Evolutionary conservation across 2,113 vertebrate genomes (phyloP), one percentile per base, ranked within the genome.

Genomic region (Dolichotis patagonum): DNA sequence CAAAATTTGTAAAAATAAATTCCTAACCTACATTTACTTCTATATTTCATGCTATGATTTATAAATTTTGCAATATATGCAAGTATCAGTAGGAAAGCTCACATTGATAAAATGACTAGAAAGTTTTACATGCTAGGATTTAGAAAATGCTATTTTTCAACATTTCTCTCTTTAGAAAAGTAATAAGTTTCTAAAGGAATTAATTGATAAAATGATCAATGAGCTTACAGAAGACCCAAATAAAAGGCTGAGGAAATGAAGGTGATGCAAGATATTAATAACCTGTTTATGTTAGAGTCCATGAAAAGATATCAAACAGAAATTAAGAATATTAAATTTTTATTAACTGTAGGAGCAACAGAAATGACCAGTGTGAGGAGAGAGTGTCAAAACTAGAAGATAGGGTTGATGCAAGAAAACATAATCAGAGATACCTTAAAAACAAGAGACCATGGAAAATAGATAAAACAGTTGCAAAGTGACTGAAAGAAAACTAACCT

Each of bases 51-150:
- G 43, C 4, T 80, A 10, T 75, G 85, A 91, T 81, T 90, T 80
- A 97, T 54, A 41, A 88, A 46, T 49, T 95, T 90, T 83, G 63
- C 77, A 92, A 94, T 91, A 67, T 88, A 95, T 20, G 52, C 13
- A 91, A 80, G 54, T n/a, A 46, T 49, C 85, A 65, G 14, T 49
- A 54, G 85, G 85, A 56, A 95, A 88, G 56, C 6, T 35, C 20
- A 38, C 35, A 1, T 63, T 91, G 86, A 88, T 73, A 88, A 94
- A 91, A 95, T 16, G 28, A 17, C 26, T 78, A 91, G n/a, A 69
- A 73, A 69, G 52, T 80, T 94, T 87, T 71, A 90, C 73, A 28
- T 88, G 19, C 52, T 75, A 32, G 87, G 87, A 93, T 88, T 84
- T 60, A 32, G 52, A 60, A 95, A 93, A 87, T 49, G 43, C 24